Evolutionary conservation across 2,113 vertebrate species (phyloP).

Genomic region (Lucifuga dentata): DNA sequence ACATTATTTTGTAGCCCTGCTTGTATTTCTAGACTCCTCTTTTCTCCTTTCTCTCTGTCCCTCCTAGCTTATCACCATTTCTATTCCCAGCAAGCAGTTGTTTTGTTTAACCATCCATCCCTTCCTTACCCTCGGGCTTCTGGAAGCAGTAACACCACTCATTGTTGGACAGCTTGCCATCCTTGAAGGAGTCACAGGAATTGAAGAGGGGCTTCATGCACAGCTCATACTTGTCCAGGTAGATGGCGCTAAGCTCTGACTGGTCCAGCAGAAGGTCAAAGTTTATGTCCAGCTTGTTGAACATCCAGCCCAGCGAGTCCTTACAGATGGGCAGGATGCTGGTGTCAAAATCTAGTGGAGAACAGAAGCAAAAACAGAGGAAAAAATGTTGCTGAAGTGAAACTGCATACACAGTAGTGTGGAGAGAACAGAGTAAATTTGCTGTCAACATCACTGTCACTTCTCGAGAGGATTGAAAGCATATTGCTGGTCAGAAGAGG

Average conservation of each 20-base stretch:
- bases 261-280: constrained; percentile 96
- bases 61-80: rapidly evolving
- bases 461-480: constrained; percentile 29
- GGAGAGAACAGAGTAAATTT: constrained; percentile 50
- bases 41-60: not conserved
- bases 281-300: constrained; percentile 98
- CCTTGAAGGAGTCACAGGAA: constrained; percentile 89
- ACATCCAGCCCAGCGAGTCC: constrained; percentile 99
- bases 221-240: constrained; percentile 95
- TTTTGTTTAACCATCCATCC: not conserved
- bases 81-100: not conserved
- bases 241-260: constrained; percentile 95
- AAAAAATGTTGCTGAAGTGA: not conserved
- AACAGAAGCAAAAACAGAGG: not conserved
- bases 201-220: constrained; percentile 92
- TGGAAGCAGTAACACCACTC: constrained; percentile 84
- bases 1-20: too few relatives aligned
- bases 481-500: constrained; percentile 7
- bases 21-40: not conserved
- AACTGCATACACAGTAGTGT: too few relatives aligned
- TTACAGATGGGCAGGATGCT: constrained; percentile 98
- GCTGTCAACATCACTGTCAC: constrained; percentile 55
- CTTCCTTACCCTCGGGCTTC: constrained; percentile 71
- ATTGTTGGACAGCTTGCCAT: constrained; percentile 83
- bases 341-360: constrained; percentile 89